Base-by-base conservation (phyloP, 2,888 invertebrate genomes). In the Torymus texanus region DNA sequence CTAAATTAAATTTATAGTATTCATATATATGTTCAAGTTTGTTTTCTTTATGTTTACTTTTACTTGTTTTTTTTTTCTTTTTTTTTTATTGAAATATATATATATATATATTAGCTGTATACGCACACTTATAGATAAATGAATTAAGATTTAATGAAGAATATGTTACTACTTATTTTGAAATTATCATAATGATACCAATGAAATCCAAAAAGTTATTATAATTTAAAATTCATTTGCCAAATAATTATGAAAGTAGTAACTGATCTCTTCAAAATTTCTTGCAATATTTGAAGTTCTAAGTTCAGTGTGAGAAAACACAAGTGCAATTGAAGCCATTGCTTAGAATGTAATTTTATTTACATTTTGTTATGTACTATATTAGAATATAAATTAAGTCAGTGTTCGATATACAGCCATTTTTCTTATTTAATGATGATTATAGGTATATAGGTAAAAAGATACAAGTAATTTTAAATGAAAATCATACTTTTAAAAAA, bases 261-360 rank as follows among this genome's bases (percentile, higher is more conserved):
- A 29, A 29, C 29, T 29, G 3, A 63, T 14, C 24, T 41, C 61
- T 65, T 16, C 14, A 53, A 66, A 67, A 75, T 67, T 62, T 70
- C 63, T 71, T 80, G 66, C 50, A 75, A 80, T 62, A 62, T 41
- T 53, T 56, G 3, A 51, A 51, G 63, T 59, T 78, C 13, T 59
- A 59, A 24, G 59, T 55, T 12, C 55, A 61, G 55, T 59, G 41
- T 62, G 67, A 61, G n/a, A 58, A 68, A 78, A 62, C 53, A 68
- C 58, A 74, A 74, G 78, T 78, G 78, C 78, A 78, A 78, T 78
- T 79, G 67, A 76, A 75, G 16, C 72, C 16, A 56, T 75, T 21
- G 16, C 68, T 56, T 70, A 76, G 58, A 65, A 21, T 12, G 61
- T 71, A 56, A 53, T 62, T 65, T 11, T 66, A 29, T 67, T 79